Evolutionary conservation across 2,888 invertebrate species (phyloP).

Genomic region (Dicranocentrus wangi): DNA sequence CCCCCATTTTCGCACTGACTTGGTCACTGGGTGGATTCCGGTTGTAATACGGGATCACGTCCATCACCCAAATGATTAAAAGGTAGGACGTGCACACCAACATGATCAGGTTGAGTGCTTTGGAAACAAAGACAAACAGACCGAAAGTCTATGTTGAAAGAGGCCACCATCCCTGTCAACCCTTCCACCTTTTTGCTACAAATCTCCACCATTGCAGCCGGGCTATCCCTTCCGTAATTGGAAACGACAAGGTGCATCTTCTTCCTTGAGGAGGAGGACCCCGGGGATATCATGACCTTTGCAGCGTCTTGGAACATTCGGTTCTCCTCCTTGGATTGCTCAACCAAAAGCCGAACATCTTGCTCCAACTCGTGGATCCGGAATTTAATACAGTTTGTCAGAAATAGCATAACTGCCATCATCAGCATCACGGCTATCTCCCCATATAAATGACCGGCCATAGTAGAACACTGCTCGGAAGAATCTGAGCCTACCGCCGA

Average conservation of each 20-base stretch:
- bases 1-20: not conserved
- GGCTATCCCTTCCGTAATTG: not conserved
- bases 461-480: not conserved
- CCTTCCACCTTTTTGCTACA: conserved; percentile 9
- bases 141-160: conserved; percentile 27
- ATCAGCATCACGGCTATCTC: not conserved
- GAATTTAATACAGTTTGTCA: not conserved
- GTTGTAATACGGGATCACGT: not conserved
- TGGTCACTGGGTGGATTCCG: not conserved
- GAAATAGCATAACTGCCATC: conserved; percentile 20
- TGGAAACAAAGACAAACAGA: conserved; percentile 1
- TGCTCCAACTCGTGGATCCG: conserved; percentile 1
- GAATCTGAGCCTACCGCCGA: not conserved
- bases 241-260: not conserved
- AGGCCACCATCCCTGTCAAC: not conserved
- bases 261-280: too few species aligned
- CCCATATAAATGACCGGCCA: conserved; percentile 7
- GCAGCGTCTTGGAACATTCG: too few species aligned
- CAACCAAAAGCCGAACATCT: not conserved
- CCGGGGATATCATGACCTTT: too few species aligned
- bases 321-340: not conserved
- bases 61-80: not conserved
- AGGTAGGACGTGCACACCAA: conserved; percentile 13
- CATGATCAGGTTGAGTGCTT: not conserved
- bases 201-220: not conserved